phyloP scores from a whole-genome alignment of 2,113 vertebrate genomes.

The Pantherophis guttatus region DNA sequence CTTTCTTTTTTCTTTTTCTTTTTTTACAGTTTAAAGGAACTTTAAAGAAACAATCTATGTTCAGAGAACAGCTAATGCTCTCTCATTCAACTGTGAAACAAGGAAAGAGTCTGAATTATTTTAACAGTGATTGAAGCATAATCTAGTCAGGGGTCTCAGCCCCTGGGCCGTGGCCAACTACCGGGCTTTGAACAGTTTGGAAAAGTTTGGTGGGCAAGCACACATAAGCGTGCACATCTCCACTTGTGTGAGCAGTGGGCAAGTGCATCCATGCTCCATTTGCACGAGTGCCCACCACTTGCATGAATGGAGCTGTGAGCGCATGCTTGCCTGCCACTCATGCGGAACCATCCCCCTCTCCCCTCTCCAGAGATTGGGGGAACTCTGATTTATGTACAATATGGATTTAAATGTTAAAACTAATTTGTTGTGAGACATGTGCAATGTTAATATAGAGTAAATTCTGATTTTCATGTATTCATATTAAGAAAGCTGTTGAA shows the following conservation, averaged over 20 bases:
- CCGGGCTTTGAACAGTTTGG: too few relatives aligned
- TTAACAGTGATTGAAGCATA: background rate
- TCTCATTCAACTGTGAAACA: background rate
- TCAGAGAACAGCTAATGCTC: slow-evolving; percentile 20
- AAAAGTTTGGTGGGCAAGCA: too few relatives aligned
- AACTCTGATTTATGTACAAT: background rate
- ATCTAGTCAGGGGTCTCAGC: background rate
- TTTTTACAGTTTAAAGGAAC: slow-evolving; percentile 14
- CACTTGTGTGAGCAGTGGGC: too few relatives aligned
- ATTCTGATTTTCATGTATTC: background rate
- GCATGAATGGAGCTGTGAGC: too few relatives aligned
- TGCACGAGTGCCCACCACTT: too few relatives aligned
- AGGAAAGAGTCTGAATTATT: background rate
- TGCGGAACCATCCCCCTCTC: too few relatives aligned
- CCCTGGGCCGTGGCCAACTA: too few relatives aligned
- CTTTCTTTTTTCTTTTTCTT: too few relatives aligned
- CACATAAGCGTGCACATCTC: too few relatives aligned
- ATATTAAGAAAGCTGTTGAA: background rate
- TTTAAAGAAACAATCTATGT: slow-evolving; percentile 24
- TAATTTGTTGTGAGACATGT: background rate
- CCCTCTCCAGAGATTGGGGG: too few relatives aligned
- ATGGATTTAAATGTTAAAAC: background rate
- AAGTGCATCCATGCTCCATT: too few relatives aligned
- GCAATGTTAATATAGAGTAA: background rate
- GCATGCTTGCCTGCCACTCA: too few relatives aligned